Evolutionary conservation across 2,888 invertebrate species (phyloP), one percentile per base, ranked within the genome.

Genomic region (Ennomos quercinarius): DNA sequence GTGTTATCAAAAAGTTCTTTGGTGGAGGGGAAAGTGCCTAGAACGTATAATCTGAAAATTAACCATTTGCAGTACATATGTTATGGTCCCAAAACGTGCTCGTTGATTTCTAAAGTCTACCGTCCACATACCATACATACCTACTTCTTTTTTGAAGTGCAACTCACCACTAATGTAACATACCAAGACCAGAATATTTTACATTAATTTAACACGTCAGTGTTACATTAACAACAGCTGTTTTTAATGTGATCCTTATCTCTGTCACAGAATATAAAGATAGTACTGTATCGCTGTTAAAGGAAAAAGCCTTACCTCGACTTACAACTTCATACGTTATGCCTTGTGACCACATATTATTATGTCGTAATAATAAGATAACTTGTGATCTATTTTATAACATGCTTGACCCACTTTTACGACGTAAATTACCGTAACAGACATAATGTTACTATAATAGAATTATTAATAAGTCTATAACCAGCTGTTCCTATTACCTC

Each of bases 211-310:
- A 46, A 50, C 6, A 27, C 27, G 27, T 27, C 27, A 3, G 27
- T 27, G 27, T 27, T 27, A 27, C 27, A 27, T 54, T 60, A 46
- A n/a, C 39, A 63, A 57, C 66, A 66, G 63, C 63, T 64, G 63
- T 49, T 46, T 5, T 10, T 44, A 48, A 57, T 61, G 27, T 55
- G 35, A 60, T 44, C 53, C 51, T 49, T 42, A 17, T 17, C 43
- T 39, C 46, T 53, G n/a, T n/a, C n/a, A n/a, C n/a, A n/a, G n/a
- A n/a, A n/a, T n/a, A n/a, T n/a, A n/a, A n/a, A n/a, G n/a, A n/a
- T n/a, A n/a, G n/a, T n/a, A n/a, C n/a, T n/a, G n/a, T n/a, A n/a
- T n/a, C n/a, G n/a, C n/a, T n/a, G n/a, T n/a, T n/a, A n/a, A n/a
- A n/a, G n/a, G n/a, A n/a, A 54, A 50, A 41, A 53, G 12, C 59